Evolutionary conservation across 1,140 invertebrate genomes (phyloP).

Genomic region (Chironomus striatipennis): DNA sequence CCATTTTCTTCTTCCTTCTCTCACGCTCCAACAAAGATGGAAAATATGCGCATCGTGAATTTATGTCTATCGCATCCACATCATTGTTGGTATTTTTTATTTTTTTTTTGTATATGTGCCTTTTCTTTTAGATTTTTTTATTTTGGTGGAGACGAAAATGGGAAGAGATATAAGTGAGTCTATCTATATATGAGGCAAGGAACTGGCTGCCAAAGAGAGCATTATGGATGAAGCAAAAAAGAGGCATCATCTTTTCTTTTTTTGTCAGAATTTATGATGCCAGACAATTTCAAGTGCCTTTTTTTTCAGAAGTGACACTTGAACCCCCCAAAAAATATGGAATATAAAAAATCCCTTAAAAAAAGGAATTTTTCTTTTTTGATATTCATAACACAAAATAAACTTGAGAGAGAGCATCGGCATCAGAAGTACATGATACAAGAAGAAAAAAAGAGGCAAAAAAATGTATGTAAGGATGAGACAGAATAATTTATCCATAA

Average conservation of each 20-base stretch:
- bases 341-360: background rate
- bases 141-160: background rate
- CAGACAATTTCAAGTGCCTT: slow-evolving; percentile 19
- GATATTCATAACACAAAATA: slow-evolving; percentile 8
- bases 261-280: slow-evolving; percentile 4
- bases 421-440: too few relatives aligned
- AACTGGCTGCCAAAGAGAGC: too few relatives aligned
- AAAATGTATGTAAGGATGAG: too few relatives aligned
- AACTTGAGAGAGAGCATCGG: background rate
- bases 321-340: slow-evolving; percentile 7
- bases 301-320: slow-evolving; percentile 16
- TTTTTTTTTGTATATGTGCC: too few relatives aligned
- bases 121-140: background rate
- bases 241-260: slow-evolving; percentile 5
- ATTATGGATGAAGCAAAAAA: background rate
- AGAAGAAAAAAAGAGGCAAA: too few relatives aligned
- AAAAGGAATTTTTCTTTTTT: background rate
- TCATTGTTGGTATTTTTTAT: background rate
- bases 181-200: too few relatives aligned
- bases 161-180: too few relatives aligned
- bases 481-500: too few relatives aligned
- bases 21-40: slow-evolving; percentile 6
- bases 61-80: slow-evolving; percentile 7
- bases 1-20: background rate
- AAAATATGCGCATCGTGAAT: slow-evolving; percentile 21